These are phyloP conservation scores for Seriola dumerili DNA, from an alignment of 2,113 vertebrate species.

Conservation along the genomic window DNA sequence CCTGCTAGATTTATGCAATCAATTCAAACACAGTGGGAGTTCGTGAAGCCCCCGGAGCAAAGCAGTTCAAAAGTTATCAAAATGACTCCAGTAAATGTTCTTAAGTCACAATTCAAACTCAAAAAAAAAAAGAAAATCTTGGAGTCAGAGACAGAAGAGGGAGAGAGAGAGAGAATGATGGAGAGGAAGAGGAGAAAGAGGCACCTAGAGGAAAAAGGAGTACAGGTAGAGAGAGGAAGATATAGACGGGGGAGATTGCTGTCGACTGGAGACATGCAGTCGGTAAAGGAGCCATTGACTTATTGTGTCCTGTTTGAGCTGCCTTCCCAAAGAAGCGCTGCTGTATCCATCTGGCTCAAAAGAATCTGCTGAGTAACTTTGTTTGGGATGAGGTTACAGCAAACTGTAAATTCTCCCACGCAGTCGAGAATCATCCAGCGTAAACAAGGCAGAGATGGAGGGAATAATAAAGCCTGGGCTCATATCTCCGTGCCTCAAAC, in stretches of 20 bases:
- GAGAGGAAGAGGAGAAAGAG: not conserved
- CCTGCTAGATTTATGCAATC: slow-evolving; percentile 58
- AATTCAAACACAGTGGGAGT: slow-evolving; percentile 62
- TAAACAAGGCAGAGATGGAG: slow-evolving; percentile 60
- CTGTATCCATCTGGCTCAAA: slow-evolving; percentile 56
- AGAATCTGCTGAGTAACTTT: slow-evolving; percentile 79
- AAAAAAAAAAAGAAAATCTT: slow-evolving; percentile 1
- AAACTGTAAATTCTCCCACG: slow-evolving; percentile 71
- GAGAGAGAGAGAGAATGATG: not conserved
- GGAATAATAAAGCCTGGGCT: slow-evolving; percentile 43
- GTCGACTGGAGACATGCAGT: not conserved
- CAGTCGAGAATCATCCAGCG: slow-evolving; percentile 56
- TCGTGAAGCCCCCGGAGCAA: slow-evolving; percentile 44
- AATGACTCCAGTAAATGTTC: slow-evolving; percentile 53
- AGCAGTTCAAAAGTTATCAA: slow-evolving; percentile 54
- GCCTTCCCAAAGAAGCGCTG: slow-evolving; percentile 34
- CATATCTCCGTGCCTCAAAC: slow-evolving; percentile 33
- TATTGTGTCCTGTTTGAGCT: slow-evolving; percentile 45
- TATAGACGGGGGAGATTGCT: not conserved
- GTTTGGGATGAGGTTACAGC: slow-evolving; percentile 74
- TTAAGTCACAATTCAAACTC: slow-evolving; percentile 34
- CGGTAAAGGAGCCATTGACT: slow-evolving; percentile 30
- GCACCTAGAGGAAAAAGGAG: not conserved
- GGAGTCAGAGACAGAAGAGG: not conserved
- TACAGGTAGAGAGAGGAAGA: not conserved